Base-by-base conservation (phyloP, 2,113 vertebrate genomes). In the Menura novaehollandiae region DNA sequence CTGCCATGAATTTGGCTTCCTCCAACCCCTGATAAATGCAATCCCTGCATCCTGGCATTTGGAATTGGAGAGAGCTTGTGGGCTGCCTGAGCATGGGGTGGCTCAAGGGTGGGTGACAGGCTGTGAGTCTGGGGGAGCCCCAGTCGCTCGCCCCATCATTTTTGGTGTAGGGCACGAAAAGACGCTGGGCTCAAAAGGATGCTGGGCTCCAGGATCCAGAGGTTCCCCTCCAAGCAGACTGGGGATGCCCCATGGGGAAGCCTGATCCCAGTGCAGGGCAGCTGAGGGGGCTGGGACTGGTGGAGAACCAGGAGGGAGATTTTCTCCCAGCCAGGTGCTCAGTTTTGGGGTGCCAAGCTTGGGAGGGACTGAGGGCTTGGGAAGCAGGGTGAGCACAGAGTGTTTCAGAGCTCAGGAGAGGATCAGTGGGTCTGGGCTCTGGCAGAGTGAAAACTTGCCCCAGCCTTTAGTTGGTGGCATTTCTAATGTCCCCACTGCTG, bases 121-220 rank as follows among this genome's bases (percentile, higher is more conserved):
- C n/a, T 49, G 58, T 1, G 2, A 13, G 23, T 44, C 14, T 5
- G 4, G 16, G 37, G 13, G 26, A 79, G 13, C 20, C 19, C 43
- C 1, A 3, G 14, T 66, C 1, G 0, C 59, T 74, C 1, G 1
- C 37, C 37, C 16, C 32, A 23, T 82, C 6, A 1, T 22, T 41
- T 82, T 44, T 63, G 39, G 3, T 19, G 41, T 47, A 28, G 39
- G 47, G 33, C 44, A 41, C 39, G 13, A 62, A 73, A 63, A 51
- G 47, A 17, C 59, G 33, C 37, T 81, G 69, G 20, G 43, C 55
- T 78, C 2, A 0, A 41, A 80, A 76, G 27, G 21, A 10, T 85
- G n/a, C 37, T 59, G 56, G 16, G n/a, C 17, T 59, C 37, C 39
- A 23, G 28, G 28, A 51, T 89, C 33, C 55, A 52, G 55, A 52